Evolutionary conservation across 2,797 vertebrate species (phyloP).

Genomic region (Gallinago solitaria): DNA sequence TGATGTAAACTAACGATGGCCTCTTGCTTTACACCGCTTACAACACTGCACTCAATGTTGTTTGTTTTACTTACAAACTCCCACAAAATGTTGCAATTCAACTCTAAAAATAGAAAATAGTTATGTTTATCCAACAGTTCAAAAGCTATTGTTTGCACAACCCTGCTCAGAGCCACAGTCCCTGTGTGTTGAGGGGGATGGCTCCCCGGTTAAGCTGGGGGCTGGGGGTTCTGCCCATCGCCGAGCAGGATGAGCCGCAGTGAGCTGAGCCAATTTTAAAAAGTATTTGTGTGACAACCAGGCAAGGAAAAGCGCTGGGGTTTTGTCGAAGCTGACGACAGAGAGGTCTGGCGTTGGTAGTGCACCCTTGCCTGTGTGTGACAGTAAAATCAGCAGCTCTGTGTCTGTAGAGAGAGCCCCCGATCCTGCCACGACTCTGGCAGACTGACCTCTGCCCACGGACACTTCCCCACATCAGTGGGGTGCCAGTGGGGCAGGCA

Average conservation of each 20-base stretch:
- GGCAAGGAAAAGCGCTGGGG: not conserved
- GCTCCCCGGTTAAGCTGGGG: not conserved
- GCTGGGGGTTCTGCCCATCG: rapidly evolving
- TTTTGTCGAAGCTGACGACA: not conserved
- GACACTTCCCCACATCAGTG: not conserved
- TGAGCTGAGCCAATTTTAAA: rapidly evolving
- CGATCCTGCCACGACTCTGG: not conserved
- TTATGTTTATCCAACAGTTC: not conserved
- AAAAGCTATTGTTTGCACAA: not conserved
- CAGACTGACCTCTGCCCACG: no score
- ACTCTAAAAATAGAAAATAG: not conserved
- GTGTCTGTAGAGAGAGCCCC: not conserved
- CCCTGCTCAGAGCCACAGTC: not conserved
- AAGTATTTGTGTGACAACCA: not conserved
- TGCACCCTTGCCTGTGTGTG: not conserved
- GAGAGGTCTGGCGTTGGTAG: not conserved
- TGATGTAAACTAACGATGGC: not conserved
- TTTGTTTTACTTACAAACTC: not conserved
- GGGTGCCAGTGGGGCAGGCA: not conserved
- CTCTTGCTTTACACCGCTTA: not conserved
- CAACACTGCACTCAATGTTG: not conserved
- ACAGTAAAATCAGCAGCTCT: not conserved
- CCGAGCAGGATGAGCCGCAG: not conserved
- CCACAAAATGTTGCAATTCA: constrained; percentile 13
- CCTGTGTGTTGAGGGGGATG: not conserved